A percentile compares a stretch with the other conserved stretches of the same genome.
Conservation (phyloP, 2,113 vertebrate species). For the Rhynchomys soricoides region DNA sequence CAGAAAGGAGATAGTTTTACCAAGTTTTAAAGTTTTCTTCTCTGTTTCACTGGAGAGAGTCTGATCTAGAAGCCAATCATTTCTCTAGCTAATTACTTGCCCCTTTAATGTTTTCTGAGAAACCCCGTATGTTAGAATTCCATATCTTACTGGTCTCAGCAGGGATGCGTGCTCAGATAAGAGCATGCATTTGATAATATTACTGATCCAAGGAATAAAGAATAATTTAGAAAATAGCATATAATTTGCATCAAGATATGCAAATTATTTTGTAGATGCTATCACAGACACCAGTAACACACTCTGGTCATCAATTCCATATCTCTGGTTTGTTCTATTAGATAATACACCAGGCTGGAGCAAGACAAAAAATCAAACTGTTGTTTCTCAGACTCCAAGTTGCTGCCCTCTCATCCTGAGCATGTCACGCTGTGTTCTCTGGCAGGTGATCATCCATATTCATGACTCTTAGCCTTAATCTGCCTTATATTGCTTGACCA, state of each 20-base stretch:
- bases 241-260: not conserved
- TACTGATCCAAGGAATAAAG: not conserved
- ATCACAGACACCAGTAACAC: not conserved
- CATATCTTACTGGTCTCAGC: not conserved
- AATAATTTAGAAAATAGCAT: not conserved
- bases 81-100: constrained; percentile 2
- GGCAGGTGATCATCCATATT: accelerated
- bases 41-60: not conserved
- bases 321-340: not conserved
- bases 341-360: not conserved
- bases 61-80: not conserved
- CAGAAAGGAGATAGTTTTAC: not conserved
- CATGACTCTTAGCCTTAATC: not conserved
- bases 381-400: not conserved
- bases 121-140: not conserved
- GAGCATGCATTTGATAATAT: not conserved
- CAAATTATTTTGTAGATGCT: not conserved
- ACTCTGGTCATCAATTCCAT: accelerated
- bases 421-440: not conserved
- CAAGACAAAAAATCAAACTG: not conserved
- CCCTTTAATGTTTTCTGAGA: constrained; percentile 5
- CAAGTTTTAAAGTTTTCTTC: not conserved
- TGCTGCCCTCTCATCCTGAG: accelerated
- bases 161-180: not conserved
- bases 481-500: not conserved